Evolutionary conservation across 2,797 vertebrate genomes (phyloP).

Genomic region (Coendou prehensilis): DNA sequence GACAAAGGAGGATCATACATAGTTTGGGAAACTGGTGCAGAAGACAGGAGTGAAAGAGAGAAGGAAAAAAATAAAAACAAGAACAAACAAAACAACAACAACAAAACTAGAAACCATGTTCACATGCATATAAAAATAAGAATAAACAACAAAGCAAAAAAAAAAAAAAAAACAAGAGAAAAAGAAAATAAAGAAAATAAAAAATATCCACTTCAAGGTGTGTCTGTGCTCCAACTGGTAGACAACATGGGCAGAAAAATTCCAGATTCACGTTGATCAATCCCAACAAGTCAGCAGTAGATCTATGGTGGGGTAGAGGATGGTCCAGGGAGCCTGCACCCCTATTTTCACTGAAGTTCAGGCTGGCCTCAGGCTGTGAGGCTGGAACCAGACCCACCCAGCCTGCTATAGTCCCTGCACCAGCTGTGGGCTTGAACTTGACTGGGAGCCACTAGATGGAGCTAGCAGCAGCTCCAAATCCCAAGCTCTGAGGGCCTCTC

Average conservation of each 20-base stretch:
- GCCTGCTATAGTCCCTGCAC: background rate
- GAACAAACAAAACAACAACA: background rate
- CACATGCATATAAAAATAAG: background rate
- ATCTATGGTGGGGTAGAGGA: background rate
- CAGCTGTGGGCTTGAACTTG: background rate
- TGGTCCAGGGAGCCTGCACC: background rate
- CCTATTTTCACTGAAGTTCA: background rate
- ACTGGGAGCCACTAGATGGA: background rate
- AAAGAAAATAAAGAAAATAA: background rate
- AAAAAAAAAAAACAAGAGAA: no score
- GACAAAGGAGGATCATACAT: background rate
- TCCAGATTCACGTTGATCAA: background rate
- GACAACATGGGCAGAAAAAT: background rate
- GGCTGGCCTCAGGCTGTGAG: background rate
- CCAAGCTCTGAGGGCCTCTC: background rate
- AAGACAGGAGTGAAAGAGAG: background rate
- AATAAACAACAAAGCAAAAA: background rate
- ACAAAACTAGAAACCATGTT: background rate
- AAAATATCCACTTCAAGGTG: background rate
- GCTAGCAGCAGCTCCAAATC: background rate
- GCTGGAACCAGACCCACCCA: background rate
- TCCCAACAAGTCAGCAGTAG: background rate
- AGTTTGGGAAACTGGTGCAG: background rate
- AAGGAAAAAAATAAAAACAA: background rate
- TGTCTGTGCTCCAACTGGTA: background rate